phyloP scores from a whole-genome alignment of 2,113 vertebrate genomes.

The Solenodon paradoxus region DNA sequence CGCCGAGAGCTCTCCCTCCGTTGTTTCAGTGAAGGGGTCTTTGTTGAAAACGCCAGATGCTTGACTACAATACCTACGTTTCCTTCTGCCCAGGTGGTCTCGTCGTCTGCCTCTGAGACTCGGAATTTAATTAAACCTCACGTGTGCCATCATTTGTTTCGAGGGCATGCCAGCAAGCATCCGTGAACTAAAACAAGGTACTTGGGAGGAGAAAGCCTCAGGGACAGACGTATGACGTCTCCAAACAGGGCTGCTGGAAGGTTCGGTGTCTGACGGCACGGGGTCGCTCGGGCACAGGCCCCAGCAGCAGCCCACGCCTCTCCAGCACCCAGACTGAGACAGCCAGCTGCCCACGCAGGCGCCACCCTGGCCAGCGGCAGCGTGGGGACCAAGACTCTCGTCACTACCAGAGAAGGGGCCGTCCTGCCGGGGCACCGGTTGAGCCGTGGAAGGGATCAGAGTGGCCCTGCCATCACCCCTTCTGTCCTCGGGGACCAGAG shows the following conservation, averaged over 20 bases:
- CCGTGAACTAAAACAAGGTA: not conserved
- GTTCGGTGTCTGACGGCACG: too few relatives aligned
- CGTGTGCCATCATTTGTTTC: not conserved
- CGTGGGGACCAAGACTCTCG: not conserved
- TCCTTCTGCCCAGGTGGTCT: not conserved
- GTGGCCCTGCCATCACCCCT: accelerated
- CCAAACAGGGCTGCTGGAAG: too few relatives aligned
- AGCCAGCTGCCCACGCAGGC: too few relatives aligned
- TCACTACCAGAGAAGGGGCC: not conserved
- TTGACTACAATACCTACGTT: not conserved
- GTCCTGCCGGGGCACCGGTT: accelerated
- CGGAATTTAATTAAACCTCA: not conserved
- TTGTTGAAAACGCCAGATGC: not conserved
- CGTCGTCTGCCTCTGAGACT: not conserved
- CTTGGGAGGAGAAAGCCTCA: not conserved
- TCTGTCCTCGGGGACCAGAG: not conserved
- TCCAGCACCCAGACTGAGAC: too few relatives aligned
- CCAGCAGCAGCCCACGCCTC: too few relatives aligned
- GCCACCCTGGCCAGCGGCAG: too few relatives aligned
- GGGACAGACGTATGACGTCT: too few relatives aligned
- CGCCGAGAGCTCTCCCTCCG: not conserved
- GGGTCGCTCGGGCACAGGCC: too few relatives aligned
- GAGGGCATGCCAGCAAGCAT: too few relatives aligned
- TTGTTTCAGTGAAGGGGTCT: not conserved
- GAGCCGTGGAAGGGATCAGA: not conserved